A percentile compares a stretch with the other conserved stretches of the same genome.
Conservation (phyloP, 2,113 vertebrate genomes). For the Hypanus sabinus region DNA sequence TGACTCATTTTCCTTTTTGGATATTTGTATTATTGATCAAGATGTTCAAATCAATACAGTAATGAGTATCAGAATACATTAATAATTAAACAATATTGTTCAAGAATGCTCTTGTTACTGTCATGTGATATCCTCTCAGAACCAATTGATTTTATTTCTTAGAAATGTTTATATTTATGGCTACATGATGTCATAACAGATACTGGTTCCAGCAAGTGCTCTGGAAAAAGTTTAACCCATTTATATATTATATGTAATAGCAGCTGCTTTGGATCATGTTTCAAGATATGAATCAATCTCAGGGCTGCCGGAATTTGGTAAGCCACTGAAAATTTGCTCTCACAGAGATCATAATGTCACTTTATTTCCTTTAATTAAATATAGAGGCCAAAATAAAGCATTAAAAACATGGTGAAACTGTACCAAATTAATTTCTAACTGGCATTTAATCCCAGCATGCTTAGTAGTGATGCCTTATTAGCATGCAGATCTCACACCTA, state of each 20-base stretch:
- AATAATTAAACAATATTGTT: not conserved
- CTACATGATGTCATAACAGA: not conserved
- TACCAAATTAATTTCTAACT: too few species aligned
- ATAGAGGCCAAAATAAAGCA: not conserved
- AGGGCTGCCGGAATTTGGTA: not conserved
- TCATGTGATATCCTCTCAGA: not conserved
- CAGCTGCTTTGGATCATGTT: constrained; percentile 12
- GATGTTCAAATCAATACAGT: not conserved
- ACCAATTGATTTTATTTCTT: not conserved
- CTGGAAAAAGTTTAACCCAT: not conserved
- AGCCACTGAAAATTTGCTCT: not conserved
- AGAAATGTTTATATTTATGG: not conserved
- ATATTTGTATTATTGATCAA: not conserved
- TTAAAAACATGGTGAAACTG: too few species aligned
- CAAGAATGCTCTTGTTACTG: not conserved
- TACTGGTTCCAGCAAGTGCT: not conserved
- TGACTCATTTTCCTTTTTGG: not conserved
- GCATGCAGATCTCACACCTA: too few species aligned
- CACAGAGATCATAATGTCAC: not conserved
- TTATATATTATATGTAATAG: not conserved
- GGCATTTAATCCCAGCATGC: too few species aligned
- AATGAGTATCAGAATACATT: not conserved
- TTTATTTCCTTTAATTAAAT: not conserved
- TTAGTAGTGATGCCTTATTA: too few species aligned
- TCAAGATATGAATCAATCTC: not conserved